Percentiles rank a stretch among this genome's conserved stretches.
Conservation (phyloP, 2,113 vertebrate genomes). For the Sapayoa aenigma region DNA sequence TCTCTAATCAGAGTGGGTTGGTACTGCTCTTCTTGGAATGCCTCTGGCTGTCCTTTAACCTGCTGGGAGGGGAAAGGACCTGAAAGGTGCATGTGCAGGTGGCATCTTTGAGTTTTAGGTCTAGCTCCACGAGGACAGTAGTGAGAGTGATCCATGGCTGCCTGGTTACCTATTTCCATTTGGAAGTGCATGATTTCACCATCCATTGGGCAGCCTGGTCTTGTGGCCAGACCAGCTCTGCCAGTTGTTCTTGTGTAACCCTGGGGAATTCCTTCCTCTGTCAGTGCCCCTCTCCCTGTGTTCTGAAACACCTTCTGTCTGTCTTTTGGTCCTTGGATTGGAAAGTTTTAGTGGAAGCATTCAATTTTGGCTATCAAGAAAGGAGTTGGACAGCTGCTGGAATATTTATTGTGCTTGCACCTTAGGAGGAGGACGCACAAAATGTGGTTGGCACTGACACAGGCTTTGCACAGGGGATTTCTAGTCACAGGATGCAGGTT, state of each 20-base stretch:
- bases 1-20: background rate
- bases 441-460: fast-evolving
- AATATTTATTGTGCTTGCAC: background rate
- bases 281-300: background rate
- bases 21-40: background rate
- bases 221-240: background rate
- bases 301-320: background rate
- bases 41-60: background rate
- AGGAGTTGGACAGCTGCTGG: background rate
- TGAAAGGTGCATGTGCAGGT: background rate
- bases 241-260: background rate
- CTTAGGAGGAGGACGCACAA: background rate
- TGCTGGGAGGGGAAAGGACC: background rate
- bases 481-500: background rate
- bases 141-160: background rate
- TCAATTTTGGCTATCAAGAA: background rate
- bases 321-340: background rate
- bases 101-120: background rate
- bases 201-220: background rate
- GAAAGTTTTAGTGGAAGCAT: background rate
- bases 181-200: background rate
- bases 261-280: background rate
- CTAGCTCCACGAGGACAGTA: background rate
- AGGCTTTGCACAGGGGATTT: background rate
- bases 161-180: background rate